Base-by-base conservation (phyloP, 2,888 invertebrate species). In the Ctenicera cuprea region DNA sequence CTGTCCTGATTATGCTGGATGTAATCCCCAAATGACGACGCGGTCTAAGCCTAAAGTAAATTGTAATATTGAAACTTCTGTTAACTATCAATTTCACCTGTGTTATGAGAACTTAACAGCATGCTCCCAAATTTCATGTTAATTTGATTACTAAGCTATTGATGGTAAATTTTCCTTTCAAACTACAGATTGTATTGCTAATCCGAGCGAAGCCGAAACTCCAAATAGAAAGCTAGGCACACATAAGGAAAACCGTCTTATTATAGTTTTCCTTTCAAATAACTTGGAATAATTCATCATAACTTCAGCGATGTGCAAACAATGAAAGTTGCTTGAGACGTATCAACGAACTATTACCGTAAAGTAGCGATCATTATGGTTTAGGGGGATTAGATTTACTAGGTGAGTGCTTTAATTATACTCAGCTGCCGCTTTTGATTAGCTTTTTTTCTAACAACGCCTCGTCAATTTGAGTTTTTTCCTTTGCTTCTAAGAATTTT, bases 241-340 rank as follows among this genome's bases (percentile, higher is more conserved):
- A 54, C 54, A 16, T 54, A 16, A 30, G 33, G 20, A 33, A 12
- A 54, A 38, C 9, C 20, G 38, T 14, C 38, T 59, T 59, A 59
- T 38, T 38, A 16, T 38, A 14, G 16, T 59, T 16, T 18, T 57
- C 37, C 37, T 38, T 38, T 54, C 54, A 14, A 54, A 59, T 38
- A 59, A 59, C 38, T 59, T 38, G 11, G 22, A 59, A 59, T 59
- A 59, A 59, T 59, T 59, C 41, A 59, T 59, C 59, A 59, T 38
- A 59, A 59, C 38, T 59, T 59, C 38, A 33, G 38, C 18, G 38
- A 38, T 22, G 59, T 38, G 20, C 41, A 59, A 59, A 38, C 59
- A 59, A 30, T 59, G 59, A 59, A 59, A 38, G 38, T 38, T 38
- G 37, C 59, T 30, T 59, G 20, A 59, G 41, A 38, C 20, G 2